Evolutionary conservation across 2,888 invertebrate species (phyloP).

Genomic region (Chydorus sphaericus): DNA sequence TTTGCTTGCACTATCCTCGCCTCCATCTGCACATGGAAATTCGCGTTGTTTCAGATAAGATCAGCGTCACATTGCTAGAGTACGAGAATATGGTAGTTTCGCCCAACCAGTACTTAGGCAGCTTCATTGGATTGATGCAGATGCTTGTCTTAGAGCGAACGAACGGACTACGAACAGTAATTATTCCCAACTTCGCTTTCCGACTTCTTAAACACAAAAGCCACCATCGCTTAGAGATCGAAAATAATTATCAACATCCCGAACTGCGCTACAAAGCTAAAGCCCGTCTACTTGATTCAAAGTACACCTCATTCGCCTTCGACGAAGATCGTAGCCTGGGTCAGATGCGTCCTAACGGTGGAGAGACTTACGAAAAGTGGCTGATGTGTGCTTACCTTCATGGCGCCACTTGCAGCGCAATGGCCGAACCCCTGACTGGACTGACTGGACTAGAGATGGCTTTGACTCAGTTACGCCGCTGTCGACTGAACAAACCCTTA

Average conservation of each 20-base stretch:
- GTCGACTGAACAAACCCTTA: neutral
- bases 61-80: too few relatives aligned
- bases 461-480: neutral
- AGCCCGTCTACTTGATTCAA: too few relatives aligned
- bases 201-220: too few relatives aligned
- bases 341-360: neutral
- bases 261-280: too few relatives aligned
- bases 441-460: constrained; percentile 10
- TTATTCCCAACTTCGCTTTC: neutral
- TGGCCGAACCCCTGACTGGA: neutral
- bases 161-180: neutral
- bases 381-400: neutral
- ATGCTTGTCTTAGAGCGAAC: neutral
- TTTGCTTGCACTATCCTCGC: neutral
- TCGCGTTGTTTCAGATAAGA: too few relatives aligned
- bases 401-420: neutral
- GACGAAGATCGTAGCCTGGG: neutral
- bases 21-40: neutral
- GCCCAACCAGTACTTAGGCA: constrained; percentile 16
- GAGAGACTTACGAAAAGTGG: neutral
- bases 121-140: constrained; percentile 14
- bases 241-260: too few relatives aligned
- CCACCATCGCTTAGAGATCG: neutral
- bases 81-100: neutral
- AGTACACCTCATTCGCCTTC: neutral